Base-by-base conservation (phyloP, 30 jellyfish, hydroid and myxozoan species). In the Nemopilema nomurai region DNA sequence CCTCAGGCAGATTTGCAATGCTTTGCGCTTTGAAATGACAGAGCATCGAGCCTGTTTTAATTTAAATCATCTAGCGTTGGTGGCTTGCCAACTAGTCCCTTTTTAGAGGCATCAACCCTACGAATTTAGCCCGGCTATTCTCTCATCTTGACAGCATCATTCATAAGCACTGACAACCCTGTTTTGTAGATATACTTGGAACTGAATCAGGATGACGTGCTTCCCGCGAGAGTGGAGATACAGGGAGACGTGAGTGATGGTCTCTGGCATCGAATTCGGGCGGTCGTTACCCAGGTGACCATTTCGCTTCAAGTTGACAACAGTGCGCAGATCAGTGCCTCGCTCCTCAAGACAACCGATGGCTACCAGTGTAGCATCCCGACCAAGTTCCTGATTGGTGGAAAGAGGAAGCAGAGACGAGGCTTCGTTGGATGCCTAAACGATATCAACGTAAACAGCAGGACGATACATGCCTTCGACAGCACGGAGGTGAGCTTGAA, bases 351-450 rank as follows among this genome's bases (percentile, higher is more conserved):
- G 30, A 69, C 67, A 16, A 57, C 87, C 27, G 51, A 77, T 31
- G 77, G 84, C 17, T 80, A 80, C 52, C 92, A 73, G 25, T 89
- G 97, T 85, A 89, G 84, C 25, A 25, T 49, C 7, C 97, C 97
- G 1, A 49, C 86, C 0, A 74, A 83, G 28, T 50, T 89, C 16
- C 21, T 71, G 63, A 80, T 89, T 1, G 97, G 97, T 1, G 97
- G 97, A 1, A 67, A 81, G 18, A 67, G 87, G 49, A 83, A 79
- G 52, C 51, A 49, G 81, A 71, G 41, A 51, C 65, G 87, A 1
- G 97, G 97, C 53, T 91, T 91, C 52, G 96, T 84, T 25, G 97
- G 97, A 23, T 91, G 97, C 82, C 32, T 91, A 18, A 62, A 81
- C 64, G 41, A 75, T 0, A 74, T 91, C 33, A 65, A 19, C 26